A percentile compares a stretch with the other conserved stretches of the same genome.
Conservation (phyloP, 2,113 vertebrate species). For the Narcine bancroftii region DNA sequence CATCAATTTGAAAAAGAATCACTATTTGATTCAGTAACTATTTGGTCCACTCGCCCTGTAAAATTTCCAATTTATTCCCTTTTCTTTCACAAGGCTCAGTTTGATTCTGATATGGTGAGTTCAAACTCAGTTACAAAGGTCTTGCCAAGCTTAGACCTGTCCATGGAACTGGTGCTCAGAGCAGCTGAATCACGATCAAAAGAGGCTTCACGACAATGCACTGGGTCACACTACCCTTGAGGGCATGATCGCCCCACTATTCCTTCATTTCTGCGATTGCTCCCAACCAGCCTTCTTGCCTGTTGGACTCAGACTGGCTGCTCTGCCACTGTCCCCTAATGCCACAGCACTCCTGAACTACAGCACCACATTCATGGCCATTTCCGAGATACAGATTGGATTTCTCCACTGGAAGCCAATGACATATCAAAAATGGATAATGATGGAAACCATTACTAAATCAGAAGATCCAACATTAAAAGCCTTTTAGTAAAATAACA, state of each 20-base stretch:
- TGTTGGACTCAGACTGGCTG: background rate
- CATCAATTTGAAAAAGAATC: background rate
- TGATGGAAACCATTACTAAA: background rate
- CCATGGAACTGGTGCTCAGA: background rate
- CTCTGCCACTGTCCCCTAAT: background rate
- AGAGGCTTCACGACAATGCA: background rate
- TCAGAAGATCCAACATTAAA: background rate
- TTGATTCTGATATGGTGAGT: background rate
- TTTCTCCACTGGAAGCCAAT: background rate
- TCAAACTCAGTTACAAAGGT: background rate
- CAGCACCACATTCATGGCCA: background rate
- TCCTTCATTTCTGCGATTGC: background rate
- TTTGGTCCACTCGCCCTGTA: background rate
- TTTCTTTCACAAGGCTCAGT: background rate
- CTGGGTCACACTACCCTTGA: background rate
- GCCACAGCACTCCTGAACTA: background rate
- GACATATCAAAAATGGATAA: background rate
- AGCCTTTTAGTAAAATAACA: background rate
- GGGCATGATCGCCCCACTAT: background rate
- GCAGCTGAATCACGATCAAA: background rate
- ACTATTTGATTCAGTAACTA: background rate
- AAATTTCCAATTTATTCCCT: background rate
- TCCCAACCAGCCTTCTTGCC: too few relatives aligned
- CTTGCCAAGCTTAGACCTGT: background rate
- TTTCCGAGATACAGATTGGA: too few relatives aligned